Evolutionary conservation across 2,888 invertebrate species (phyloP), one percentile per base, ranked within the genome.

Genomic region (Pyrrhosoma nymphula): DNA sequence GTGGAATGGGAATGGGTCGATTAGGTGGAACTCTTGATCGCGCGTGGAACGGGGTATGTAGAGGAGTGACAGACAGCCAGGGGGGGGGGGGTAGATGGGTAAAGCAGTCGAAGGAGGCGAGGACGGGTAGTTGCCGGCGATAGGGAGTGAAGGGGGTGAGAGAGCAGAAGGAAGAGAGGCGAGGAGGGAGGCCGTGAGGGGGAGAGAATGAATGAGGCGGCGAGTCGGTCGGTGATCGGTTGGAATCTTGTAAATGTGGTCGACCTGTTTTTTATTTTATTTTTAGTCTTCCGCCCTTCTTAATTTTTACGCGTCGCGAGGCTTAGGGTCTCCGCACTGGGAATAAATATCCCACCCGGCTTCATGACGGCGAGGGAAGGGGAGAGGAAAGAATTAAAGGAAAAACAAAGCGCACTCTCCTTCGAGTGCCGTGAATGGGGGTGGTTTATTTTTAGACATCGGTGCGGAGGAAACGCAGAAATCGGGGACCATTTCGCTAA

Each of bases 1-100:
- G 26, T 12, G 69, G 69, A 82, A 14, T 82, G 35, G 93, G 93
- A 93, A 93, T 69, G 69, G 69, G 69, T 75, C 93, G 93, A 93
- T 93, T 93, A 93, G 93, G 47, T 14, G 69, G 93, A 93, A 63
- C 69, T 93, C 47, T 47, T 47, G 47, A 4, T 47, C n/a, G n/a
- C 93, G 69, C 69, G 69, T 93, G 39, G 93, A 69, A n/a, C 26
- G 93, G 47, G 69, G 47, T 23, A 16, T 69, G 93, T 23, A n/a
- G 55, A 47, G 47, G 47, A 47, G 47, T 47, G 47, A 47, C 47
- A 47, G 47, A 47, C 47, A 47, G 47, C 8, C 56, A 55, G n/a
- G 56, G 60, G 90, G 30, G n/a, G 56, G n/a, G 60, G 16, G 60
- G 60, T 3, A 60, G 60, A 0, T 14, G 60, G 60, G 47, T 8